Percentiles rank a stretch among this genome's conserved stretches.
Evolutionary conservation across 2,113 vertebrate genomes (phyloP).

Genomic region (Clarias batrachus): DNA sequence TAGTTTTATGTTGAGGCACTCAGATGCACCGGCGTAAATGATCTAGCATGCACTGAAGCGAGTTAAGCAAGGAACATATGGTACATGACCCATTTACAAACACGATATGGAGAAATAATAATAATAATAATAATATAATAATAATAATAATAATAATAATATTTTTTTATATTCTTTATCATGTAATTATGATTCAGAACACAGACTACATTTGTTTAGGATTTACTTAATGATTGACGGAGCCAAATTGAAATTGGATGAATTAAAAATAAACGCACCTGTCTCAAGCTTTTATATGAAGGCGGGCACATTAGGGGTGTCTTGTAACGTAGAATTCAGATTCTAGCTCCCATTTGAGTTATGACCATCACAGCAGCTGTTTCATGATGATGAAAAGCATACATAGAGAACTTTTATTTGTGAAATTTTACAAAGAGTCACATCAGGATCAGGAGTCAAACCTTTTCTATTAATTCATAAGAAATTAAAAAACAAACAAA

Average conservation of each 20-base stretch:
- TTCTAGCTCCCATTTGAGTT: neutral
- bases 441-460: neutral
- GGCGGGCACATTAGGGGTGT: neutral
- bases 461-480: neutral
- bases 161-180: too few species aligned
- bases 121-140: too few species aligned
- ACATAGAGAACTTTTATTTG: neutral
- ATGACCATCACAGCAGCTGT: neutral
- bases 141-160: too few species aligned
- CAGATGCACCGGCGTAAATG: neutral
- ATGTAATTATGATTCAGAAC: too few species aligned
- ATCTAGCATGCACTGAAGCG: neutral
- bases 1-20: neutral
- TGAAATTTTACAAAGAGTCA: neutral
- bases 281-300: neutral
- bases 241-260: neutral
- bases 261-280: neutral
- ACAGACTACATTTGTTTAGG: neutral
- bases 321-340: neutral
- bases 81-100: too few species aligned
- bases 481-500: neutral
- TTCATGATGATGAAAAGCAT: neutral
- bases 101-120: too few species aligned
- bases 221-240: neutral
- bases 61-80: neutral